A percentile compares a stretch with the other conserved stretches of the same genome.
phyloP scores from a whole-genome alignment of 2,888 invertebrate species.

The Cremastobaeus sp. region DNA sequence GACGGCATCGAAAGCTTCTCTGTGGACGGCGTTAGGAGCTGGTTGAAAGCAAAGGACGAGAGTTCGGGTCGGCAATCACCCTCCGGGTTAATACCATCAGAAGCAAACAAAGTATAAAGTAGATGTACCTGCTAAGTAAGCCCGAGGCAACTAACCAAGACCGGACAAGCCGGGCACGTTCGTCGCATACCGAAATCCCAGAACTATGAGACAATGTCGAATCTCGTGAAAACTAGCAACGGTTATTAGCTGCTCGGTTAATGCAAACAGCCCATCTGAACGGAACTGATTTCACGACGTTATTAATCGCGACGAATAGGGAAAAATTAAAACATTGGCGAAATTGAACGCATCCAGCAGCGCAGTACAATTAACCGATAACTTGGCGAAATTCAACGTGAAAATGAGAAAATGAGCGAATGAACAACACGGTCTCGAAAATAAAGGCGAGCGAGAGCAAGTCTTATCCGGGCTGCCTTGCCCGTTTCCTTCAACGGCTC shows the following conservation, averaged over 20 bases:
- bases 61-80: slow-evolving; percentile 72
- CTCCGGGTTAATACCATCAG: slow-evolving; percentile 75
- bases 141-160: slow-evolving; percentile 71
- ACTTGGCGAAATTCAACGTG: slow-evolving; percentile 51
- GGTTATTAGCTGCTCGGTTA: neutral
- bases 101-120: slow-evolving; percentile 76
- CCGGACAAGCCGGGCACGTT: slow-evolving; percentile 65
- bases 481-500: slow-evolving; percentile 68
- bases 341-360: slow-evolving; percentile 21
- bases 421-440: slow-evolving; percentile 64
- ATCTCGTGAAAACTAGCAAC: neutral
- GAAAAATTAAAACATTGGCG: neutral
- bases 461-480: slow-evolving; percentile 70
- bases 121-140: slow-evolving; percentile 72
- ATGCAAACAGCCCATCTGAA: neutral
- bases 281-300: too few relatives aligned
- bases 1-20: slow-evolving; percentile 64
- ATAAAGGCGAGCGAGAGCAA: slow-evolving; percentile 71
- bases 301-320: neutral
- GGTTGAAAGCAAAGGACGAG: slow-evolving; percentile 58
- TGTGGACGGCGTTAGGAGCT: slow-evolving; percentile 59
- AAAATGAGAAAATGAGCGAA: slow-evolving; percentile 61
- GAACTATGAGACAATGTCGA: neutral
- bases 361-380: slow-evolving; percentile 39
- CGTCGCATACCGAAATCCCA: slow-evolving; percentile 68